Evolutionary conservation across 2,888 invertebrate genomes (phyloP).

Genomic region (Plebejus anna): DNA sequence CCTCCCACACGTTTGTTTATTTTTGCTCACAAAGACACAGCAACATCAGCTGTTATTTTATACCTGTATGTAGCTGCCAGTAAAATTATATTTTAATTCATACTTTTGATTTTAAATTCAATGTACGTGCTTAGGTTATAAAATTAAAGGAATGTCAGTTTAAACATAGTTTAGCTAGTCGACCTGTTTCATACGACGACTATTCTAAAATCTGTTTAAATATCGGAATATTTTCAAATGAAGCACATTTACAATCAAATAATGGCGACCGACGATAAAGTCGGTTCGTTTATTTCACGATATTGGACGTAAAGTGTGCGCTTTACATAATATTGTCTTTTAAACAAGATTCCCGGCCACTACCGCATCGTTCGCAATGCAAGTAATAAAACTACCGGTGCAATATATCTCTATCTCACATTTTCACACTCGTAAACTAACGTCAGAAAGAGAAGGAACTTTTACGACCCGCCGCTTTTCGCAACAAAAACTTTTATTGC

Average conservation of each 20-base stretch:
- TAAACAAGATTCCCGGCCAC: conserved; percentile 36
- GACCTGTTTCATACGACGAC: background rate
- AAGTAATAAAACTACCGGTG: conserved; percentile 66
- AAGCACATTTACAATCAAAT: background rate
- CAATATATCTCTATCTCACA: conserved; percentile 66
- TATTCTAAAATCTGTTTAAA: conserved; percentile 8
- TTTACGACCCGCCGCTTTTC: conserved; percentile 70
- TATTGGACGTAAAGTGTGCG: conserved; percentile 30
- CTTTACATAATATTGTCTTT: conserved; percentile 38
- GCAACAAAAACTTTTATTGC: conserved; percentile 76
- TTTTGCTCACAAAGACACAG: background rate
- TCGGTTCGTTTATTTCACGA: conserved; percentile 29
- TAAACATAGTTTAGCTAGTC: no score
- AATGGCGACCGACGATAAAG: background rate
- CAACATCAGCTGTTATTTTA: no score
- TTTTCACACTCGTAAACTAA: conserved; percentile 66
- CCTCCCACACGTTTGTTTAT: background rate
- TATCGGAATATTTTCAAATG: background rate
- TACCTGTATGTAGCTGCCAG: no score
- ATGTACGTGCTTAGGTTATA: no score
- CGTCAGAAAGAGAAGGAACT: conserved; percentile 60
- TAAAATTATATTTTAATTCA: no score
- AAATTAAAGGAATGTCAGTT: no score
- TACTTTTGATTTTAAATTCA: no score
- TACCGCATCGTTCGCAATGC: conserved; percentile 46